Evolutionary conservation across 2,797 vertebrate species (phyloP), one percentile per base, ranked within the genome.

Genomic region (Valencia hispanica): DNA sequence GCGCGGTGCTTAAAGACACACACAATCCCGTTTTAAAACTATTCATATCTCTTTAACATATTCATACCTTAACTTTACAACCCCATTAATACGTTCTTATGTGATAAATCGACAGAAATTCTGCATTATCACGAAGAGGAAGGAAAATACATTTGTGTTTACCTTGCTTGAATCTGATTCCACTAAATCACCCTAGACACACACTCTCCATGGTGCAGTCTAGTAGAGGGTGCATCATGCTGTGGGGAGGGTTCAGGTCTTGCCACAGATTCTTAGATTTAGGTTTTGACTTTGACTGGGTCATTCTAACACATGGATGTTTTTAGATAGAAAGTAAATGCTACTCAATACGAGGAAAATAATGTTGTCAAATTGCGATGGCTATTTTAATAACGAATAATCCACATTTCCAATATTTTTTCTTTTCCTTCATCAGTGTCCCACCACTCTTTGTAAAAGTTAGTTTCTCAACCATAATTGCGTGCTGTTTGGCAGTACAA

Each of bases 1-100:
- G 87, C 74, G 12, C 81, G 82, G 78, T 50, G 61, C 80, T 82
- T 83, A 73, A 83, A 73, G 77, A 87, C 82, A 78, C 65, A 84
- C 78, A 72, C 36, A 14, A 34, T 66, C 22, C 36, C 25, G n/a
- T 66, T 41, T 25, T 15, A 5, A 66, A 41, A 0, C 22, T 41
- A n/a, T 39, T 65, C 36, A 39, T 66, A 25, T 66, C 63, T 53
- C 2, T 14, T 25, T 39, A 66, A 41, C 36, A 66, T 66, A 41
- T 39, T 41, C 10, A 41, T 41, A 15, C 10, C 25, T 63, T 63
- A 7, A n/a, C n/a, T n/a, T n/a, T n/a, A n/a, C n/a, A 48, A 32
- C 57, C 57, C 30, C 7, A 63, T 34, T 18, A 32, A 34, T 34
- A 27, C 6, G 57, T 32, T 61, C 36, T 36, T 63, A 34, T 63